phyloP scores from a whole-genome alignment of 2,888 invertebrate species.

The Aquatica leii region DNA sequence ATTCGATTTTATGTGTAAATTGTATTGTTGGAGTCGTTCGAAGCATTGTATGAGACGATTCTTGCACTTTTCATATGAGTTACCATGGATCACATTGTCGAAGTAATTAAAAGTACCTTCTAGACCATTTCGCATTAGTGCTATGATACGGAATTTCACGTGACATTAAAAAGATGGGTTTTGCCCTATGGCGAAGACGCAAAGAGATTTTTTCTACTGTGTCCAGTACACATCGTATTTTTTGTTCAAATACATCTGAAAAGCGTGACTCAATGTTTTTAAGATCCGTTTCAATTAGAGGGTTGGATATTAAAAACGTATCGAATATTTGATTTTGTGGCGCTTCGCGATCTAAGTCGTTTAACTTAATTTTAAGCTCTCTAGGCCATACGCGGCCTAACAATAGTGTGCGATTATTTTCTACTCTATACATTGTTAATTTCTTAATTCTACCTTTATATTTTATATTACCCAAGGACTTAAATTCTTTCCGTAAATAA shows the following conservation, averaged over 20 bases:
- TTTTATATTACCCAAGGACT: too few species aligned
- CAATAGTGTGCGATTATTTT: too few species aligned
- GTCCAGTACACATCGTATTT: neutral
- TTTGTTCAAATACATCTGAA: slow-evolving; percentile 1
- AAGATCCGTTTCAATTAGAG: too few species aligned
- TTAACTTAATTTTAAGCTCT: too few species aligned
- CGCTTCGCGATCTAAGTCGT: too few species aligned
- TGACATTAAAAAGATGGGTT: neutral
- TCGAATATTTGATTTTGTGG: too few species aligned
- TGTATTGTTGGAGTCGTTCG: neutral
- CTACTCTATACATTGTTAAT: too few species aligned
- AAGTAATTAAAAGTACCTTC: neutral
- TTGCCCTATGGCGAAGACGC: neutral
- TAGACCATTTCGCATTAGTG: neutral
- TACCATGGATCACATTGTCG: neutral
- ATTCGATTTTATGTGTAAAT: neutral
- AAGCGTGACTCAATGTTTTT: too few species aligned
- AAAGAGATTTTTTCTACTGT: neutral
- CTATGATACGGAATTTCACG: neutral
- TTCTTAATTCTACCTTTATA: too few species aligned
- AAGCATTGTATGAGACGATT: neutral
- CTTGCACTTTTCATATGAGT: neutral
- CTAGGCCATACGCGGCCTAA: too few species aligned
- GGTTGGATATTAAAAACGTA: too few species aligned
- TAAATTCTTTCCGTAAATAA: too few species aligned